Evolutionary conservation across 2,113 vertebrate species (phyloP), one percentile per base, ranked within the genome.

Genomic region (Dipodomys ordii): DNA sequence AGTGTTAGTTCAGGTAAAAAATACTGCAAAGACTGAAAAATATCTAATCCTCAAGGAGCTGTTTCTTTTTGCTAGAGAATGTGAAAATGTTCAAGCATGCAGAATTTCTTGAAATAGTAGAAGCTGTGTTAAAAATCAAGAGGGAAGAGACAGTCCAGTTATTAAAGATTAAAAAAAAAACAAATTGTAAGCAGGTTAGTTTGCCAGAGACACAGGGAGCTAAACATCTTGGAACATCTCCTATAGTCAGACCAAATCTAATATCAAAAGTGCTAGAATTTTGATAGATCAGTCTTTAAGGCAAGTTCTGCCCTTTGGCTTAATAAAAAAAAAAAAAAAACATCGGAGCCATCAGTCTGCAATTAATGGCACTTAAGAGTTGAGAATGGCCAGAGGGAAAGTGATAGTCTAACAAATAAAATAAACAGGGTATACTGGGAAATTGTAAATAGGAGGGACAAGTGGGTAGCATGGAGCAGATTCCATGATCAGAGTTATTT

Each of bases 331-430:
- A 53, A 44, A 35, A 35, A 35, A 35, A 35, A 74, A 92, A 74
- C 90, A 73, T 22, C 49, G 22, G 30, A 90, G 62, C 69, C 13
- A 90, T 92, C 69, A 64, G 25, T 30, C 20, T 62, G 67, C 62
- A 95, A 90, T 95, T 90, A 90, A 15, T 44, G 49, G 27, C 44
- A 76, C 16, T 88, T 88, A 69, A 68, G n/a, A 68, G 32, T 30
- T 80, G 83, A 0, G 28, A 46, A 85, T 30, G 62, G 15, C 53
- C 53, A 18, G 53, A 57, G 53, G 57, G 13, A 85, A 81, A 81
- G 30, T 27, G 83, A 69, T 28, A 39, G 46, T 67, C 27, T 25
- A 81, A 44, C 7, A 68, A 87, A 86, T 16, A 73, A 73, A 74
- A 86, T 16, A 73, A 73, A 74, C 2, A 69, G 23, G 11, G 25